Base-by-base conservation (phyloP, 2,888 invertebrate genomes). In the Drosophila aldrichi region DNA sequence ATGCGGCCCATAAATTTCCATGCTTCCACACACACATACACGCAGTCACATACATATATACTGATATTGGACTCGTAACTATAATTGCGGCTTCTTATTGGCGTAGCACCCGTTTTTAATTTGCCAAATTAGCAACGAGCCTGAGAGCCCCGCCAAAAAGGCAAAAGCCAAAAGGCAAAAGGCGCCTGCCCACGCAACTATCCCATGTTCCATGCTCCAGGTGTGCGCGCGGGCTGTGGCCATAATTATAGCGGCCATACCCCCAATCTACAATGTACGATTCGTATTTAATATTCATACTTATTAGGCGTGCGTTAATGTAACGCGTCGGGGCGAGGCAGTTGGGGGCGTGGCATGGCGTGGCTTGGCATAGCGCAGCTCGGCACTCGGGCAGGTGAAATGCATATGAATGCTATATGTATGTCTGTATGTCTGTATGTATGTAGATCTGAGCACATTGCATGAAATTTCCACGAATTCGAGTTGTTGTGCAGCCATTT, bases 261-360 rank as follows among this genome's bases (percentile, higher is more conserved):
- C 56, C 59, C 40, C 51, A 32, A 43, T 56, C 29, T 22, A 34
- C 34, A 20, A 20, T 43, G 25, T 44, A 52, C 46, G 32, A 54
- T 59, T 59, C 43, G 40, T 32, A 55, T 70, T 60, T 54, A 48
- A 54, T 69, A 69, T 77, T 65, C 57, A 58, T 55, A 63, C 54
- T 63, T 58, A 72, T 73, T 76, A 69, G 51, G 74, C 61, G 60
- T 74, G 69, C 78, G 74, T 74, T 51, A 43, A 63, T 74, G 41
- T 52, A 64, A 59, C 52, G 61, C 43, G 41, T 51, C 40, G 22
- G 34, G 64, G 73, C 67, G 67, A 60, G 59, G 38, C 52, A 20
- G 12, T 20, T 12, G 34, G 29, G 3, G 14, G 29, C 29, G 32
- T 10, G 48, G 49, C 49, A 3, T 7, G 34, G 20, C 34, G 32